Percentiles rank a stretch among this genome's conserved stretches.
Conservation (phyloP, 1,140 invertebrate species). For the Scaptomyza graminum region DNA sequence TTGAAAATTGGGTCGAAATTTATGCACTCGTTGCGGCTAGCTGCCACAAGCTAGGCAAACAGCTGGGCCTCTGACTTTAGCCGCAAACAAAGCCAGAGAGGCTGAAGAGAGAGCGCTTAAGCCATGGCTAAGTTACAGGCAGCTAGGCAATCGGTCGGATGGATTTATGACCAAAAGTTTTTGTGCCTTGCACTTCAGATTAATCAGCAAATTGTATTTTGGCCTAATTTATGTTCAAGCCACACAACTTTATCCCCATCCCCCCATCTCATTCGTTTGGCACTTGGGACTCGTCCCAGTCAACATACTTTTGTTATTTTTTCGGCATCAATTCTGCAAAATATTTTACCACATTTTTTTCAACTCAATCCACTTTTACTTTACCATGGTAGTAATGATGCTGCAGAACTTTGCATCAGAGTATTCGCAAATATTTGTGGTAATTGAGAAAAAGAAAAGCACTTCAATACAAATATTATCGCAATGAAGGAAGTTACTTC, state of each 20-base stretch:
- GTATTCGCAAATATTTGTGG: constrained; percentile 17
- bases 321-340: constrained; percentile 1
- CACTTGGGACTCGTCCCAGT: not conserved
- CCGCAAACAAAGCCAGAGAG: not conserved
- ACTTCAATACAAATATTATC: too few species aligned
- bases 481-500: too few species aligned
- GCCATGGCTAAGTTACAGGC: constrained; percentile 12
- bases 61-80: constrained; percentile 45
- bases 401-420: not conserved
- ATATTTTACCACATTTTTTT: constrained; percentile 5
- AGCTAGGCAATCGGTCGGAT: constrained; percentile 33
- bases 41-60: constrained; percentile 53
- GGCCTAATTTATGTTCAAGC: constrained; percentile 69
- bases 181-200: constrained; percentile 73
- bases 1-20: constrained; percentile 81
- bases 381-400: constrained; percentile 2
- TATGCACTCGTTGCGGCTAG: constrained; percentile 74
- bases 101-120: not conserved
- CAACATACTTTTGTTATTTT: not conserved
- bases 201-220: constrained; percentile 82
- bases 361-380: not conserved
- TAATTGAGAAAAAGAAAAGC: too few species aligned
- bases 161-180: constrained; percentile 76
- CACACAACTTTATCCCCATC: constrained; percentile 19
- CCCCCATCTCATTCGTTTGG: not conserved